Base-by-base conservation (phyloP, 2,888 invertebrate species). In the Drosophila bunnanda region DNA sequence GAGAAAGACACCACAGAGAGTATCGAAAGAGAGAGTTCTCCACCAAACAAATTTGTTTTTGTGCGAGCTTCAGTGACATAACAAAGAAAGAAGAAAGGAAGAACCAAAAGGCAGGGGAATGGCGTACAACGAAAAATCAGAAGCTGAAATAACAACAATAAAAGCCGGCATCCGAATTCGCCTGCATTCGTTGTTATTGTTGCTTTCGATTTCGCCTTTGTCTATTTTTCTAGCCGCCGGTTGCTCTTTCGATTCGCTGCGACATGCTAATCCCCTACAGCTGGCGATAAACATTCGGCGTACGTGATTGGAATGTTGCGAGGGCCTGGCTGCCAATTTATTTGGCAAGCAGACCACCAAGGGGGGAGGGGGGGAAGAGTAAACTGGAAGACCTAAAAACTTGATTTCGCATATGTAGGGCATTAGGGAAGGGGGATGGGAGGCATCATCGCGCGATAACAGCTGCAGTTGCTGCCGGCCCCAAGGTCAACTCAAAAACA, bases 401-500 rank as follows among this genome's bases (percentile, higher is more conserved):
- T 73, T 30, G 75, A 53, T 53, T 56, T 36, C 30, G 12, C 30
- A 48, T 25, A 54, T 43, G 43, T 52, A 28, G 54, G 41, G 53
- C 39, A 54, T 32, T 38, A 7, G 50, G 44, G 34, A 15, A 39
- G 43, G 50, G 25, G 39, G 43, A 32, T 34, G 15, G 50, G 50
- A 22, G 50, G 32, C 32, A n/a, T 52, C 15, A 20, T 52, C 15
- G 20, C 10, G 50, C 43, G 57, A 65, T 34, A 56, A 46, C 67
- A 75, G 75, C 75, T 75, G 56, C 75, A 66, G 44, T 48, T 28
- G 44, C 25, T n/a, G 50, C 15, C 32, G 30, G 48, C 32, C 50
- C 32, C 75, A 72, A 72, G 75, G 71, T 72, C 71, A 75, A 53
- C 68, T 67, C 34, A 72, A 75, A 69, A 69, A 69, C 43, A 61